These are phyloP conservation scores for Eueides isabella DNA, from an alignment of 1,140 invertebrate species.

Conservation along the genomic window DNA sequence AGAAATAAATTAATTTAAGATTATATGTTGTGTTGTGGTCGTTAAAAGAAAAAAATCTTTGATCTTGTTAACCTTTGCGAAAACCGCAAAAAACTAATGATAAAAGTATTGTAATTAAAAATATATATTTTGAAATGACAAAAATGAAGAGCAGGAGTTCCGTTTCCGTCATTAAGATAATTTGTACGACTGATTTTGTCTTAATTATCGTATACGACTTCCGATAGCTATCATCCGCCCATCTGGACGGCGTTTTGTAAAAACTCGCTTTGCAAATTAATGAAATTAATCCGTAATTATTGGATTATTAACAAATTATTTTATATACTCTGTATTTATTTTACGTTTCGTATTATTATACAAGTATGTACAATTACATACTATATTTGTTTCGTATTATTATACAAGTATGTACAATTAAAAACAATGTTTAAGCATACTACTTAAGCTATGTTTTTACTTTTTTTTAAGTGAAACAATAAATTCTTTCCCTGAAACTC, in stretches of 20 bases:
- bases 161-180: slow-evolving; percentile 77
- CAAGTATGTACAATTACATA: too few relatives aligned
- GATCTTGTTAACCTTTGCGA: neutral
- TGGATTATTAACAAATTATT: neutral
- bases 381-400: too few relatives aligned
- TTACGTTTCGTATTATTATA: neutral
- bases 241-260: slow-evolving; percentile 22
- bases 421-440: too few relatives aligned
- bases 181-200: slow-evolving; percentile 65
- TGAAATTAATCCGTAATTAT: neutral
- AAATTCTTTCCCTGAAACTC: too few relatives aligned
- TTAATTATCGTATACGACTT: slow-evolving; percentile 64
- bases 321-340: neutral
- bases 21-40: slow-evolving; percentile 1
- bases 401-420: too few relatives aligned
- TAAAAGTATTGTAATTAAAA: slow-evolving; percentile 3
- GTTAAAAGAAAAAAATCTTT: neutral
- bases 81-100: neutral
- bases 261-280: slow-evolving; percentile 8
- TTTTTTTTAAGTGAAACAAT: too few relatives aligned
- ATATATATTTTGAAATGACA: slow-evolving; percentile 46
- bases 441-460: too few relatives aligned
- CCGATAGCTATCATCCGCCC: slow-evolving; percentile 50
- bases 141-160: slow-evolving; percentile 62
- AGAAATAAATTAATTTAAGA: neutral